Base-by-base conservation (phyloP, 2,888 invertebrate genomes). In the Perdita meconis region DNA sequence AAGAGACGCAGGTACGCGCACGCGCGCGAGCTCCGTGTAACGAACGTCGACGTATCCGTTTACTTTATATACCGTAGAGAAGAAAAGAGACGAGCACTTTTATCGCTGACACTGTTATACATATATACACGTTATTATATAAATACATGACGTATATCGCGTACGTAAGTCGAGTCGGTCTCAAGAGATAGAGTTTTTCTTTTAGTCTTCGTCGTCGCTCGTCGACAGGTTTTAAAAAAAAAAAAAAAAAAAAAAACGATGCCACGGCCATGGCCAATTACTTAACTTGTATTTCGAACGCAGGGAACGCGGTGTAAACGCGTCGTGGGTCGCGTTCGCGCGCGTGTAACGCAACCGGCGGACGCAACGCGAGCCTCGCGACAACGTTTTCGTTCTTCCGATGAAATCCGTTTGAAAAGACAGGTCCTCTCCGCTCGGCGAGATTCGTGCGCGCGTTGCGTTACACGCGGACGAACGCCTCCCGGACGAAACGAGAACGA, bases 21-120 rank as follows among this genome's bases (percentile, higher is more conserved):
- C 57, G 30, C 59, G 36, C 36, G 30, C 10, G 34, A 30, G 10
- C 42, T 12, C 16, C 36, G 26, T 30, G 30, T 40, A 55, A 67
- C 57, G 60, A 66, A 69, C 51, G 56, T 83, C 22, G 69, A 67
- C 56, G 69, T 72, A 53, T 22, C 40, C 66, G 63, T 79, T 76
- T 47, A 72, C 71, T 26, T 70, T 65, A 13, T 75, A 68, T 38
- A 51, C 42, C 30, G 38, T 63, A 65, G 30, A 26, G 50, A 22
- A 26, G 50, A 26, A 16, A 51, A 51, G 36, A 47, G 66, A 59
- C 13, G 65, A 44, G 59, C 51, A 60, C 44, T 60, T 78, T 79
- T 79, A 64, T 72, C 26, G 66, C 57, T 44, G 63, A 71, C 38
- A 63, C 51, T 71, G 78, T 78, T 78, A 65, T 57, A 51, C 42